phyloP scores from a whole-genome alignment of 2,113 vertebrate genomes.

The Setophaga petechia region DNA sequence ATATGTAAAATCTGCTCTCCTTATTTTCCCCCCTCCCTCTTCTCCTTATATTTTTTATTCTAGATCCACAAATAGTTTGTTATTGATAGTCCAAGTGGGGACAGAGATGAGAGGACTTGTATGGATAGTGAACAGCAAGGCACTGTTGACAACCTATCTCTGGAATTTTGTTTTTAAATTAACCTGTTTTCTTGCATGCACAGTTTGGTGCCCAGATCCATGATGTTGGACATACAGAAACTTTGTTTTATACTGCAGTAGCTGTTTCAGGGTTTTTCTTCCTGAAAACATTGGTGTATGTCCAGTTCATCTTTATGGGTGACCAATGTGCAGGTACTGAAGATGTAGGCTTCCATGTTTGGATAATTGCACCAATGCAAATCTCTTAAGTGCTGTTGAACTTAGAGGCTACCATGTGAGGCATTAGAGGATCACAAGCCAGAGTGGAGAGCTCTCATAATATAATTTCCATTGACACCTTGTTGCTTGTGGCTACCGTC shows the following conservation, averaged over 20 bases:
- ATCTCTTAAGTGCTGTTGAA: not conserved
- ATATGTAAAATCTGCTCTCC: not conserved
- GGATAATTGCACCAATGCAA: not conserved
- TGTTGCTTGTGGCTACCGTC: not conserved
- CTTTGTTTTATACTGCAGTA: not conserved
- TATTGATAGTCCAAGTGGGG: not conserved
- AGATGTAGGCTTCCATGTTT: not conserved
- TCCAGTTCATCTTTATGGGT: not conserved
- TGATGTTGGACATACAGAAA: not conserved
- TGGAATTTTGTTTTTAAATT: not conserved
- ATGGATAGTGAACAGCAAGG: not conserved
- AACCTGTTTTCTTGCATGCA: not conserved
- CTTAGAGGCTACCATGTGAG: not conserved
- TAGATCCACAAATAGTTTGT: not conserved
- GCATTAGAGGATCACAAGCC: not conserved
- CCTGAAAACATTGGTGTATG: not conserved
- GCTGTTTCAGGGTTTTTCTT: not conserved
- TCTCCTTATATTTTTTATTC: not conserved
- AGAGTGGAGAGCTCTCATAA: not conserved
- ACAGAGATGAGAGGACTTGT: not conserved
- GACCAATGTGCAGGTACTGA: not conserved
- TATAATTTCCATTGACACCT: not conserved
- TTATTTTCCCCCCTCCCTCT: not conserved
- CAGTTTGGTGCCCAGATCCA: not conserved
- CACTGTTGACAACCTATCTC: not conserved